A percentile compares a stretch with the other conserved stretches of the same genome.
These are phyloP conservation scores for Platynereis dumerilii DNA, from an alignment of 2,888 invertebrate genomes.

Conservation along the genomic window DNA sequence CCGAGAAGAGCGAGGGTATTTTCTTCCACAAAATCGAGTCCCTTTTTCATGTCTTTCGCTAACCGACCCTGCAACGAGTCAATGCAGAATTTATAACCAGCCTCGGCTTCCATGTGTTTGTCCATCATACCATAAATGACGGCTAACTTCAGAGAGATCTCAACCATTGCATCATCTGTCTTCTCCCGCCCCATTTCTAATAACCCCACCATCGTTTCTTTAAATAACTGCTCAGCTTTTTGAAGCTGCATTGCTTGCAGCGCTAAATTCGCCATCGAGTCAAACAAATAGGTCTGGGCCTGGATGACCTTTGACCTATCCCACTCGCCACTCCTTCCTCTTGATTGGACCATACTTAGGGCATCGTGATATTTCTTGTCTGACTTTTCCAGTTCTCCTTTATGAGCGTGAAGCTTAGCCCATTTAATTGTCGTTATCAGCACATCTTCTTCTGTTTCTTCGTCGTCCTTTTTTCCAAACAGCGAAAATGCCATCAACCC, in stretches of 20 bases:
- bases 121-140: background rate
- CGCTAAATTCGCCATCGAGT: background rate
- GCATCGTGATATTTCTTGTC: background rate
- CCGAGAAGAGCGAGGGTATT: constrained; percentile 1
- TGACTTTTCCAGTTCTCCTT: background rate
- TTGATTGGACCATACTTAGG: background rate
- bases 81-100: constrained; percentile 1
- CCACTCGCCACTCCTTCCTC: background rate
- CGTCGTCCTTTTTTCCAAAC: background rate
- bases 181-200: constrained; percentile 1
- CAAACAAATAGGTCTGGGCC: background rate
- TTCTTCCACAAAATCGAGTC: background rate
- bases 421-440: background rate
- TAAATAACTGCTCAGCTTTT: constrained; percentile 1
- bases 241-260: background rate
- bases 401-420: background rate
- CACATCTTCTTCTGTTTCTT: background rate
- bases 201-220: constrained; percentile 1
- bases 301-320: background rate
- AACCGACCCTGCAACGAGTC: background rate
- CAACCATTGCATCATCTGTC: constrained; percentile 1
- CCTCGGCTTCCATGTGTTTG: constrained; percentile 1
- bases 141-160: constrained; percentile 2
- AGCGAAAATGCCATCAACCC: no score
- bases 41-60: background rate